These are phyloP conservation scores for Patella pellucida DNA, from an alignment of 2,888 invertebrate genomes.

Conservation along the genomic window DNA sequence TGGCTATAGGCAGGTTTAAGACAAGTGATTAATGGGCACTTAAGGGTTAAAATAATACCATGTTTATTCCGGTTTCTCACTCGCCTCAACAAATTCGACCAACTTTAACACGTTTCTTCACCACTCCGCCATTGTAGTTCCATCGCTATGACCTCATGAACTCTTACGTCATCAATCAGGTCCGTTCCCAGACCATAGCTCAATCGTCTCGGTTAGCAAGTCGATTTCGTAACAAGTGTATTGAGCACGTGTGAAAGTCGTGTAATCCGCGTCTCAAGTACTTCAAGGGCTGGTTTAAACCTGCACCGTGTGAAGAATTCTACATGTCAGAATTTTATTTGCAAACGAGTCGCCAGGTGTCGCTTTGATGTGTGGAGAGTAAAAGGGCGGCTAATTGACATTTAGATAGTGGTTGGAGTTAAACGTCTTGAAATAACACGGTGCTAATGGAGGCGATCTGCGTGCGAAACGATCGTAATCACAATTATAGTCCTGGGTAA, in stretches of 20 bases:
- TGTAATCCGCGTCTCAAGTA: background rate
- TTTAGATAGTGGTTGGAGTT: background rate
- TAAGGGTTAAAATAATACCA: background rate
- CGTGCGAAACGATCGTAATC: too few species aligned
- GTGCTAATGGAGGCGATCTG: too few species aligned
- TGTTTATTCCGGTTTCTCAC: background rate
- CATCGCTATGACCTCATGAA: background rate
- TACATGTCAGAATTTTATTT: background rate
- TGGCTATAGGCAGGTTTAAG: background rate
- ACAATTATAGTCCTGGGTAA: too few species aligned
- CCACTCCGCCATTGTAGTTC: background rate
- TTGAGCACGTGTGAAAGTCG: too few species aligned
- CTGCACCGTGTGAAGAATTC: background rate
- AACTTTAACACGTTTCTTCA: too few species aligned
- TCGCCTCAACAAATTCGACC: background rate
- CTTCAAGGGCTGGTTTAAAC: background rate
- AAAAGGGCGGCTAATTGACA: conserved; percentile 6
- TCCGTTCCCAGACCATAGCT: background rate
- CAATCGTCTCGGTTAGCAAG: background rate
- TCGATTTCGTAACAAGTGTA: background rate
- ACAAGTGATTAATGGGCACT: conserved; percentile 8
- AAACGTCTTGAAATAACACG: background rate
- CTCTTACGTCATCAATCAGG: conserved; percentile 6
- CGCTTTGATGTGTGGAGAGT: background rate
- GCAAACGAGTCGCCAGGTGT: background rate